phyloP scores from a whole-genome alignment of 2,113 vertebrate species.

The Charina bottae region DNA sequence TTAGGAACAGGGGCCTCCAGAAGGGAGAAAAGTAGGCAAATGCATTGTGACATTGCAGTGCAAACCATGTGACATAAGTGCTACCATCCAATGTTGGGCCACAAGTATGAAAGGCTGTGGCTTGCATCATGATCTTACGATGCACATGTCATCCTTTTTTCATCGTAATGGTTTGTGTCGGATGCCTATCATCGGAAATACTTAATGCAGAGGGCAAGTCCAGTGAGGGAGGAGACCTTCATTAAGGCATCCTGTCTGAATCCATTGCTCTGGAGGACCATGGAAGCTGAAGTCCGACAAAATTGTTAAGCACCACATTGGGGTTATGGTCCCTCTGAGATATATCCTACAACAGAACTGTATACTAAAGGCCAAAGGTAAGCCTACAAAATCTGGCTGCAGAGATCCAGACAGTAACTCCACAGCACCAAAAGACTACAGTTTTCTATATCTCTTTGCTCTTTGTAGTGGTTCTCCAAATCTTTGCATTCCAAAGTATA shows the following conservation, averaged over 20 bases:
- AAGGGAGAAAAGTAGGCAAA: background rate
- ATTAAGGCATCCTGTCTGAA: background rate
- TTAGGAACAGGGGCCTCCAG: background rate
- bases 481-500: background rate
- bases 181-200: background rate
- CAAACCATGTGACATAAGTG: background rate
- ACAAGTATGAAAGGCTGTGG: background rate
- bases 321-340: background rate
- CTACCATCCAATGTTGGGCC: background rate
- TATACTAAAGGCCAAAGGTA: background rate
- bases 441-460: background rate
- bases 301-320: background rate
- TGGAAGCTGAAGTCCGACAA: background rate
- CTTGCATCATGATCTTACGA: background rate
- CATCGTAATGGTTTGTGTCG: background rate
- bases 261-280: background rate
- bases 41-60: background rate
- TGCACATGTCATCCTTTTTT: background rate
- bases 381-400: background rate
- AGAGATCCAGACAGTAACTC: background rate
- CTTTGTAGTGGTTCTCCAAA: background rate
- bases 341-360: background rate
- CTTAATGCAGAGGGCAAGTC: background rate
- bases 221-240: background rate
- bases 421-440: background rate